Conservation (phyloP, 2,888 invertebrate genomes). For the Coecobrya sp. region DNA sequence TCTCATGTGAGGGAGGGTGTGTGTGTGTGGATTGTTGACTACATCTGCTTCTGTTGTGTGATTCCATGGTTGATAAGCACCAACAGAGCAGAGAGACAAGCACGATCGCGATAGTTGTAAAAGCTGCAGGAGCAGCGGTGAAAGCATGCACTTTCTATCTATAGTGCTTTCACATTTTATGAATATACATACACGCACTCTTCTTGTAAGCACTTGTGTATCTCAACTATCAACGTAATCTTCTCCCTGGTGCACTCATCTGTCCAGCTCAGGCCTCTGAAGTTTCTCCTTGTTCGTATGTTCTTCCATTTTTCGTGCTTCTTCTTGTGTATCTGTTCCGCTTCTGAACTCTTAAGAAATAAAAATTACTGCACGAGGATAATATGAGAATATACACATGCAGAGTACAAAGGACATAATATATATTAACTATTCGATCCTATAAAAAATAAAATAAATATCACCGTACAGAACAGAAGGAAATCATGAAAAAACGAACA, state of each 20-base stretch:
- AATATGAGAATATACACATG: background rate
- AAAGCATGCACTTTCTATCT: constrained; percentile 34
- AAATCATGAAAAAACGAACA: constrained; percentile 46
- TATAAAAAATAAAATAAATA: constrained; percentile 49
- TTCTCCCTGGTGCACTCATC: constrained; percentile 62
- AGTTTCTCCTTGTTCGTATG: background rate
- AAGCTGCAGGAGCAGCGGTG: constrained; percentile 18
- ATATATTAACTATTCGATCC: constrained; percentile 40
- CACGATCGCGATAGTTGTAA: constrained; percentile 36
- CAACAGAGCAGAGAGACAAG: constrained; percentile 66
- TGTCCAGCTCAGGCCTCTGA: constrained; percentile 56
- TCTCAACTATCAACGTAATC: constrained; percentile 43
- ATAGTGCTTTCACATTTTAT: background rate
- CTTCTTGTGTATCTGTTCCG: constrained; percentile 64
- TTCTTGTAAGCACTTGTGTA: background rate
- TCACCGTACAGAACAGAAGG: constrained; percentile 1
- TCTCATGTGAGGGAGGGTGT: constrained; percentile 12
- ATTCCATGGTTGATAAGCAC: constrained; percentile 81
- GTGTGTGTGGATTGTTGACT: constrained; percentile 31
- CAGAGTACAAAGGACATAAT: background rate
- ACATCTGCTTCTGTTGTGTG: constrained; percentile 75
- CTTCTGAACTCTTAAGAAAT: constrained; percentile 43
- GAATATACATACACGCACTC: constrained; percentile 2
- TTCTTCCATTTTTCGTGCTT: constrained; percentile 25
- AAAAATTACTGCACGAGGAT: constrained; percentile 28